These are phyloP conservation scores for Stenolophus ochropezus DNA, from an alignment of 2,888 invertebrate genomes.

Conservation along the genomic window DNA sequence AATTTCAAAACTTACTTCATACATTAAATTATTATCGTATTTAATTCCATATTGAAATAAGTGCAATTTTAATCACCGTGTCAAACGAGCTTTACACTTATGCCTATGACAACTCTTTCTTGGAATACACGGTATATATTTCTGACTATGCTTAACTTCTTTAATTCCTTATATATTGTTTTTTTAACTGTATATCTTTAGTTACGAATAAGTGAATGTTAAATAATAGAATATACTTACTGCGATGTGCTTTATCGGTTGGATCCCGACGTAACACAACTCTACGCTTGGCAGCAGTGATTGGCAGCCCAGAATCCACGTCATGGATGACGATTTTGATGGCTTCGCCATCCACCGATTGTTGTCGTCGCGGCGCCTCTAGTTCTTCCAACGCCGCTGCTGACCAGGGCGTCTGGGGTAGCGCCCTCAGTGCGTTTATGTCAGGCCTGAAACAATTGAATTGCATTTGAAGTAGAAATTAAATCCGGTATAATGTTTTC, in stretches of 20 bases:
- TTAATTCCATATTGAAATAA: too few species aligned
- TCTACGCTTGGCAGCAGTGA: constrained; percentile 81
- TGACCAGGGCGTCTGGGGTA: constrained; percentile 75
- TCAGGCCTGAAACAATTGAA: constrained; percentile 82
- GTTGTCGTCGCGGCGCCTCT: constrained; percentile 83
- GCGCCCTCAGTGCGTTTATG: constrained; percentile 76
- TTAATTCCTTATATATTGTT: too few species aligned
- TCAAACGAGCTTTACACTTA: too few species aligned
- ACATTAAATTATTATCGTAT: too few species aligned
- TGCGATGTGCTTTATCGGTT: constrained; percentile 89
- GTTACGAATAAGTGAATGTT: too few species aligned
- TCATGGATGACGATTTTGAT: constrained; percentile 95
- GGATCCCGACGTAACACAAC: constrained; percentile 86
- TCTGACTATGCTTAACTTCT: too few species aligned
- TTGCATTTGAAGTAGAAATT: neutral
- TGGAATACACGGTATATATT: too few species aligned
- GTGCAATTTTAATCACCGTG: too few species aligned
- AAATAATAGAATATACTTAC: too few species aligned
- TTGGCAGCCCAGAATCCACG: constrained; percentile 84
- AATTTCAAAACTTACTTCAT: too few species aligned
- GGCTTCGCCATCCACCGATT: constrained; percentile 92
- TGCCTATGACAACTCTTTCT: too few species aligned
- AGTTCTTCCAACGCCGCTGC: constrained; percentile 80
- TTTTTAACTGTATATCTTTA: too few species aligned
- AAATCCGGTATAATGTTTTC: neutral